Evolutionary conservation across 2,113 vertebrate genomes (phyloP), one percentile per base, ranked within the genome.

Genomic region (Gambusia affinis): DNA sequence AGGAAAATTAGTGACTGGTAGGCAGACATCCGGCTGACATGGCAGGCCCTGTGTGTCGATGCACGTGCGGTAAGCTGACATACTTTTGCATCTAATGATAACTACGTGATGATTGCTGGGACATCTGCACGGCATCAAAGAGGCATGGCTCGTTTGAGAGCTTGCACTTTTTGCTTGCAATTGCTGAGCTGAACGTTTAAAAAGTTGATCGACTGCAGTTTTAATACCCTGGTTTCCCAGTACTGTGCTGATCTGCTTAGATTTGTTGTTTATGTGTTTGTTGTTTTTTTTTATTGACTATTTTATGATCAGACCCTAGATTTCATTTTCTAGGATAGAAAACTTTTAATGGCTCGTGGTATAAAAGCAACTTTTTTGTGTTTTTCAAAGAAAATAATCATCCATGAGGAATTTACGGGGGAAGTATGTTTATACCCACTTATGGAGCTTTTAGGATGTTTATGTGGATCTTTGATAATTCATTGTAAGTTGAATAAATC

Each of bases 151-250:
- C 81, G 67, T 83, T 75, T 68, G 57, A 68, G 73, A 79, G 72
- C 76, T 78, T 65, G 85, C 83, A 88, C 70, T 83, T 89, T 80
- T 78, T 67, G 71, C 69, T 72, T 57, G 37, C 70, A 88, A 88
- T 64, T 86, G 84, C 87, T 84, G 85, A 92, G 79, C 67, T 1
- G 39, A 88, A 81, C 5, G 22, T 14, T 61, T 74, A 77, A 88
- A 78, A 47, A 84, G 39, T 68, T 15, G 1, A 39, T 68, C 33
- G 15, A 70, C 83, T 87, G 81, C 79, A 89, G 82, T 87, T 91
- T 87, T 79, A 68, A 79, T 54, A 30, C 72, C 60, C 72, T 11
- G 17, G 24, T 60, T 75, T 83, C 68, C 74, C 70, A 66, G 27
- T 30, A 44, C 72, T 54, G 57, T 68, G 67, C 80, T 64, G 75